Percentiles rank a stretch among this genome's conserved stretches.
Evolutionary conservation across 2,113 vertebrate species (phyloP).

Genomic region (Ailurus styani): DNA sequence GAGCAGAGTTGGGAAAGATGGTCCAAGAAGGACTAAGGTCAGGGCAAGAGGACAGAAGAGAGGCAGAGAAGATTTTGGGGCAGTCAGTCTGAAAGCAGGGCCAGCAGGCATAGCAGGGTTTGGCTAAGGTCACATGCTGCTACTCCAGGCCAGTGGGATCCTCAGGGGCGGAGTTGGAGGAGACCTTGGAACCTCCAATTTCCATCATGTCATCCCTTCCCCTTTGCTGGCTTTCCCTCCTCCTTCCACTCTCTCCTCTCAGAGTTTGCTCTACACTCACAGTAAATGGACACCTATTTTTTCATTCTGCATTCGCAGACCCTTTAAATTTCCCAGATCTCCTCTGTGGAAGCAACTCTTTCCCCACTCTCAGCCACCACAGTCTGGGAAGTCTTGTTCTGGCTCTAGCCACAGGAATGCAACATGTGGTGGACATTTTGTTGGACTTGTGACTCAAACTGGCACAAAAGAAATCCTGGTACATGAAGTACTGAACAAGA

Average conservation of each 20-base stretch:
- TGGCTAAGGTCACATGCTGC: neutral
- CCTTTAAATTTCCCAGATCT: neutral
- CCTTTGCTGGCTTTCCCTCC: neutral
- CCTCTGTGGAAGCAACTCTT: neutral
- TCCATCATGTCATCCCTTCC: neutral
- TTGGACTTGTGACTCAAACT: neutral
- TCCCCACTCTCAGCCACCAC: rapidly evolving
- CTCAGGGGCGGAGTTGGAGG: neutral
- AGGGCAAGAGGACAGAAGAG: neutral
- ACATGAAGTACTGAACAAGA: neutral
- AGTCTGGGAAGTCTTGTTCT: neutral
- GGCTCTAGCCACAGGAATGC: neutral
- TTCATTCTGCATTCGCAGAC: neutral
- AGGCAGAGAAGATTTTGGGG: neutral
- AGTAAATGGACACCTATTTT: neutral
- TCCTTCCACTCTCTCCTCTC: neutral
- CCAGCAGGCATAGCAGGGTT: neutral
- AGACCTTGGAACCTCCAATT: neutral
- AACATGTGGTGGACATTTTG: neutral
- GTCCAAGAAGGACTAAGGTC: neutral
- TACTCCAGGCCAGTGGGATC: neutral
- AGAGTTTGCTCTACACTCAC: neutral
- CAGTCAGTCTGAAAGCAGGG: neutral
- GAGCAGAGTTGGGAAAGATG: neutral
- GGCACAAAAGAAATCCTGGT: neutral